Evolutionary conservation across 2,888 invertebrate genomes (phyloP).

Genomic region (Mythimna impura): DNA sequence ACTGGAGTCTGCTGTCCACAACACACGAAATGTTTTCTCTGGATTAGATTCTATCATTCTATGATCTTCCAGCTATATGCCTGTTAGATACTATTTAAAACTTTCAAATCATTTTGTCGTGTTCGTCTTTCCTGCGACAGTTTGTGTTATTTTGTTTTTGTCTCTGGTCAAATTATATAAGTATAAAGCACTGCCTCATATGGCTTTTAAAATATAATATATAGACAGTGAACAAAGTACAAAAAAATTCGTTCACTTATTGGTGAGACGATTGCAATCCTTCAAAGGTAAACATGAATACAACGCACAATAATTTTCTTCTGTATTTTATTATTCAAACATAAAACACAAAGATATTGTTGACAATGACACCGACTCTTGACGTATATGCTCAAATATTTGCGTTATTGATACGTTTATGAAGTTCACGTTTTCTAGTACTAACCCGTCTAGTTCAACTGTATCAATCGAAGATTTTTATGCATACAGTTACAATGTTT

Average conservation of each 20-base stretch:
- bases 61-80: conserved; percentile 47
- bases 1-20: conserved; percentile 11
- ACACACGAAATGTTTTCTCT: conserved; percentile 1
- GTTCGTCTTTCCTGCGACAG: conserved; percentile 38
- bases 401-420: too few species aligned
- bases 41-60: conserved; percentile 18
- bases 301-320: conserved; percentile 4
- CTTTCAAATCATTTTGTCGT: conserved; percentile 29
- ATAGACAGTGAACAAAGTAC: conserved; percentile 81
- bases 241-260: conserved; percentile 76
- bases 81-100: conserved; percentile 59
- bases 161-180: conserved; percentile 55
- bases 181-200: conserved; percentile 58
- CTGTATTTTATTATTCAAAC: conserved; percentile 2
- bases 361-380: background rate
- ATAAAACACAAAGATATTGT: background rate
- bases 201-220: conserved; percentile 60
- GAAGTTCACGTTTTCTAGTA: too few species aligned
- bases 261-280: conserved; percentile 64
- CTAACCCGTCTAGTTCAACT: too few species aligned
- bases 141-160: conserved; percentile 46
- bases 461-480: too few species aligned
- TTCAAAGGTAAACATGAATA: conserved; percentile 51
- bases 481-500: too few species aligned
- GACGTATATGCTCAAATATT: conserved; percentile 7